Evolutionary conservation across 1,140 invertebrate genomes (phyloP), one percentile per base, ranked within the genome.

Genomic region (Drosophila suzukii): DNA sequence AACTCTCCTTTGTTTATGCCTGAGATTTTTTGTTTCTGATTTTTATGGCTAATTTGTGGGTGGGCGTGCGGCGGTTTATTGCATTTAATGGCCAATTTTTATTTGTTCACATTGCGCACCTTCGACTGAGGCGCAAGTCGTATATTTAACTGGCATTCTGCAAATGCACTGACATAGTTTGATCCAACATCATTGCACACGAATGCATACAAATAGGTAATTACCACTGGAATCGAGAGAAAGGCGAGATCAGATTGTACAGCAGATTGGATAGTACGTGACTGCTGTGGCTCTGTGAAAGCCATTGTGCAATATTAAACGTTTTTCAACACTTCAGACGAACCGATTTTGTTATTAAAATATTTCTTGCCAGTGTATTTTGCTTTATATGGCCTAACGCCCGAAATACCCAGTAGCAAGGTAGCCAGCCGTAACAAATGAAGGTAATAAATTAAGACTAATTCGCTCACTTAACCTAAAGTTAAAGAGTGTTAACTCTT

Each of bases 161-260:
- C 55, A 50, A 71, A 49, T 89, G 84, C 84, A 89, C 72, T 80
- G 83, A 80, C 83, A 88, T 53, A 80, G 59, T 78, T 78, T 57
- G 62, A 53, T 61, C 86, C 70, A 43, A 17, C 61, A 78, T 70
- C 43, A 56, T 11, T 73, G 49, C 54, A 73, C 59, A 70, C 54
- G 43, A 72, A 15, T 65, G 76, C 80, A 89, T 88, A 80, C 72
- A 83, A 88, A 88, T 89, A 53, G 76, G 47, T 76, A 41, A 88
- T 83, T 85, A 71, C 53, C 13, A 54, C 30, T 61, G 66, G 41
- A 59, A 39, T 51, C 59, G 39, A 61, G 59, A 59, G 41, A 78
- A 81, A 81, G 55, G 62, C 58, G 49, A 68, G 70, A 79, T 79
- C 63, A 38, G 43, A 57, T 36, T 20, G n/a, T 12, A 20, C 15